These are phyloP conservation scores for Sesamia inferens DNA, from an alignment of 2,888 invertebrate species.

Conservation along the genomic window DNA sequence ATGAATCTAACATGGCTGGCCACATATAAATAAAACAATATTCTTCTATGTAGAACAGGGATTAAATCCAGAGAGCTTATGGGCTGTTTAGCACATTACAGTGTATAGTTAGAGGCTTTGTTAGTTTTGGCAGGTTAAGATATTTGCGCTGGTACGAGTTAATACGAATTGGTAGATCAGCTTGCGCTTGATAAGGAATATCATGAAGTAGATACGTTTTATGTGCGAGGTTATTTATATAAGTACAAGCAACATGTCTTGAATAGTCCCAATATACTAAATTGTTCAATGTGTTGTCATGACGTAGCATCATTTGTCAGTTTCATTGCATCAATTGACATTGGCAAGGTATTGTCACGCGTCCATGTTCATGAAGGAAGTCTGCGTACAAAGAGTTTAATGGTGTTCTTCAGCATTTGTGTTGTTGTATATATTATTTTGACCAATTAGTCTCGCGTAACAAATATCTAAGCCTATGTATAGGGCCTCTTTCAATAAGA, in stretches of 20 bases:
- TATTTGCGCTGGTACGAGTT: background rate
- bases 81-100: background rate
- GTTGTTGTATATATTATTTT: background rate
- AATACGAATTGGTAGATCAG: background rate
- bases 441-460: background rate
- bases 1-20: too few relatives aligned
- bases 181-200: background rate
- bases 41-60: background rate
- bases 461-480: background rate
- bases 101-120: background rate
- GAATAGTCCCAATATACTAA: slow-evolving; percentile 34
- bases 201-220: background rate
- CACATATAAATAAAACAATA: background rate
- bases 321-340: slow-evolving; percentile 53
- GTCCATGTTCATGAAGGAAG: slow-evolving; percentile 2
- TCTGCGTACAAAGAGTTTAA: slow-evolving; percentile 3
- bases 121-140: background rate
- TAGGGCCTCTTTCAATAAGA: background rate
- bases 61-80: background rate
- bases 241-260: background rate
- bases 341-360: slow-evolving; percentile 40
- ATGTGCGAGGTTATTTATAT: slow-evolving; percentile 17
- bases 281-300: slow-evolving; percentile 34
- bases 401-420: background rate
- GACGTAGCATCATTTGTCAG: slow-evolving; percentile 22